These are phyloP conservation scores for Cydia fagiglandana DNA, from an alignment of 1,140 invertebrate genomes.

Conservation along the genomic window DNA sequence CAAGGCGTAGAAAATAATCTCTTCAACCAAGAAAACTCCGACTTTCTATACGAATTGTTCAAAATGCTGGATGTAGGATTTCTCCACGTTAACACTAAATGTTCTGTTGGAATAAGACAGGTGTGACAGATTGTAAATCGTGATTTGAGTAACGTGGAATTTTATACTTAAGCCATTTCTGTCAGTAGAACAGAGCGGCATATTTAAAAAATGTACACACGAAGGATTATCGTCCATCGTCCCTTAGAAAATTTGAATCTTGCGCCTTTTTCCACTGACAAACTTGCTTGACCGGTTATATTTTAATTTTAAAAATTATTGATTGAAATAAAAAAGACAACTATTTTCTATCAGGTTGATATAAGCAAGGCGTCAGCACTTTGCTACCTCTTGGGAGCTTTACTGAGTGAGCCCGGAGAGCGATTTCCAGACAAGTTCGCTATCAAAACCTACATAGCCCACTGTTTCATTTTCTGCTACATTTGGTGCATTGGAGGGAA, in stretches of 20 bases:
- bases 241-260: too few relatives aligned
- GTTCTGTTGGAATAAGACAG: conserved; percentile 68
- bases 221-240: too few relatives aligned
- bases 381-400: conserved; percentile 85
- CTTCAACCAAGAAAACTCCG: conserved; percentile 76
- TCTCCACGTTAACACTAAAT: conserved; percentile 70
- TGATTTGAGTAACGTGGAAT: too few relatives aligned
- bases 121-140: conserved; percentile 38
- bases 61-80: conserved; percentile 80
- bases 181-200: too few relatives aligned
- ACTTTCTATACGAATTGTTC: conserved; percentile 81
- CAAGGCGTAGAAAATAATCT: conserved; percentile 58
- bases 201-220: too few relatives aligned
- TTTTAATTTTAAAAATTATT: too few relatives aligned
- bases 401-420: conserved; percentile 80
- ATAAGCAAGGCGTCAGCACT: conserved; percentile 88
- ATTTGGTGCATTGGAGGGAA: conserved; percentile 92
- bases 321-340: conserved; percentile 11
- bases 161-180: too few relatives aligned
- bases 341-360: conserved; percentile 82
- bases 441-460: conserved; percentile 83
- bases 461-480: conserved; percentile 87
- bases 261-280: too few relatives aligned
- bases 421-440: conserved; percentile 78
- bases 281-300: too few relatives aligned